A percentile compares a stretch with the other conserved stretches of the same genome.
phyloP scores from a whole-genome alignment of 2,888 invertebrate genomes.

The Volucella zonaria region DNA sequence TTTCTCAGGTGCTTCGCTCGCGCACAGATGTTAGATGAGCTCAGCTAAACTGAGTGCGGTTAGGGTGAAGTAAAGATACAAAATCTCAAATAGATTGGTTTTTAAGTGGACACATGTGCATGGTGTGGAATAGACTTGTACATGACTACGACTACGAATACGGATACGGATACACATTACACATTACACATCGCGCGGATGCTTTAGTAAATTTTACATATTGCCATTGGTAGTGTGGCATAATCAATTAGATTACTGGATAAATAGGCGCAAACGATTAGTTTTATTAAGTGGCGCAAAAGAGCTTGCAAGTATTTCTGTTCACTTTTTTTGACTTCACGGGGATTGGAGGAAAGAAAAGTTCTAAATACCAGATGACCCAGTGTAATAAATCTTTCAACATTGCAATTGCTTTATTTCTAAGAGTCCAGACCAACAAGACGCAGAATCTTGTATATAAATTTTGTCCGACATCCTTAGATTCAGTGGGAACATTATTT shows the following conservation, averaged over 20 bases:
- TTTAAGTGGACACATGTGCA: conserved; percentile 72
- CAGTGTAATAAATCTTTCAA: too few species aligned
- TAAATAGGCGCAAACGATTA: conserved; percentile 71
- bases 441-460: too few species aligned
- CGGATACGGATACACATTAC: too few species aligned
- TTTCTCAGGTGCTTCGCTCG: conserved; percentile 46
- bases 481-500: too few species aligned
- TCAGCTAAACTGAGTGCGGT: conserved; percentile 20
- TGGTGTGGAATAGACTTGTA: conserved; percentile 49
- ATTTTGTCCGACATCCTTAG: too few species aligned
- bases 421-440: too few species aligned
- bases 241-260: conserved; percentile 73
- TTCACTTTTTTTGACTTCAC: not conserved
- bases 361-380: too few species aligned
- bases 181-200: conserved; percentile 32
- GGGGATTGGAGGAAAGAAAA: not conserved
- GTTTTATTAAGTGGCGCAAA: conserved; percentile 55
- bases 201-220: conserved; percentile 63
- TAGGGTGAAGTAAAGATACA: conserved; percentile 48
- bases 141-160: too few species aligned
- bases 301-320: conserved; percentile 22
- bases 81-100: conserved; percentile 70
- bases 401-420: too few species aligned
- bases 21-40: conserved; percentile 67
- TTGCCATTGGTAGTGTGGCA: conserved; percentile 70